Evolutionary conservation across 2,797 vertebrate species (phyloP).

Genomic region (Onychomys arenicola): DNA sequence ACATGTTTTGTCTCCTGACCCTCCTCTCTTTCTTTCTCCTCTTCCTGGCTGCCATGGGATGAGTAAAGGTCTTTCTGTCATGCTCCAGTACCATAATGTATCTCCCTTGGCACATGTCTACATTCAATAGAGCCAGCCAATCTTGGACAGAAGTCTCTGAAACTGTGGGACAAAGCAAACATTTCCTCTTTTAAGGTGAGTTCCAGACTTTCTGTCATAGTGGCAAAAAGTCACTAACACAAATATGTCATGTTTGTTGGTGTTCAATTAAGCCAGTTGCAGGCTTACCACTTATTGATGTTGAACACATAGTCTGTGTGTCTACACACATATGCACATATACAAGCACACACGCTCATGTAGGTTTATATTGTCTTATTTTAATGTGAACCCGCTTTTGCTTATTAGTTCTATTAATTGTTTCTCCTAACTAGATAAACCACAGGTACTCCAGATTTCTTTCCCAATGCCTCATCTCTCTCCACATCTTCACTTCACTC

Average conservation of each 20-base stretch:
- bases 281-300: neutral
- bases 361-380: conserved; percentile 8
- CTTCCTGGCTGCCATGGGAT: neutral
- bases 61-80: neutral
- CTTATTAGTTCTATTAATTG: neutral
- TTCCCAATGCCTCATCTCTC: neutral
- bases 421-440: neutral
- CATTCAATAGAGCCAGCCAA: neutral
- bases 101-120: neutral
- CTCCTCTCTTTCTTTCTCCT: neutral
- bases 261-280: neutral
- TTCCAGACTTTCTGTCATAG: neutral
- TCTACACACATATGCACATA: fast-evolving
- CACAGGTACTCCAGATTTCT: neutral
- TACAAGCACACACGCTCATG: neutral
- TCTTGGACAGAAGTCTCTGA: neutral
- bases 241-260: neutral
- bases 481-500: neutral
- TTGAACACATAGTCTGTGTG: neutral
- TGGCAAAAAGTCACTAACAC: neutral
- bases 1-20: neutral
- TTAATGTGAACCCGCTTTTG: neutral
- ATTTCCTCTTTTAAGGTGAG: neutral
- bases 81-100: too few relatives aligned
- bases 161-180: neutral